A percentile compares a stretch with the other conserved stretches of the same genome.
phyloP scores from a whole-genome alignment of 2,888 invertebrate genomes.

The Agrotis puta region DNA sequence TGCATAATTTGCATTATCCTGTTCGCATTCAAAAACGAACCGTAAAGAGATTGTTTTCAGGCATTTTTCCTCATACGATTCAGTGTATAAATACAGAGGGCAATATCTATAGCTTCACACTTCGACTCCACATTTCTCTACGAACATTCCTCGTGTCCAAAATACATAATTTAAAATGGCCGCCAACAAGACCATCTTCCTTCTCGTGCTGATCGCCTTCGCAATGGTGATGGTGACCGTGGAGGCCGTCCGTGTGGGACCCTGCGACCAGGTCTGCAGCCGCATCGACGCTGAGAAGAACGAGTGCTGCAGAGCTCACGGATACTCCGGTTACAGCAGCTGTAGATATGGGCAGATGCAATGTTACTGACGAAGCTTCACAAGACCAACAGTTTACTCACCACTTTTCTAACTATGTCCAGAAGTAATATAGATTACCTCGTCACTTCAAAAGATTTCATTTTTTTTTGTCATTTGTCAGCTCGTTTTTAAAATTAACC shows the following conservation, averaged over 20 bases:
- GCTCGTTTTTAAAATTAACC: background rate
- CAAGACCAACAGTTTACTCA: background rate
- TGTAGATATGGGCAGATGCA: conserved; percentile 14
- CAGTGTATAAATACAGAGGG: conserved; percentile 10
- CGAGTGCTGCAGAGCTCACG: conserved; percentile 45
- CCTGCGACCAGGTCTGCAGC: conserved; percentile 36
- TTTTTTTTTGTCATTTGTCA: background rate
- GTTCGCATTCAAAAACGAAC: background rate
- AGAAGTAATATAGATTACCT: background rate
- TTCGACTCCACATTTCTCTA: conserved; percentile 1
- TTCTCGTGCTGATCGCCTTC: conserved; percentile 33
- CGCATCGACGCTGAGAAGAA: conserved; percentile 22
- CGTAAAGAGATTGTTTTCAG: background rate
- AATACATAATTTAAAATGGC: conserved; percentile 16
- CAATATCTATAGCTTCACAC: background rate
- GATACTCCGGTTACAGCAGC: conserved; percentile 17
- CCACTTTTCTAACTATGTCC: background rate
- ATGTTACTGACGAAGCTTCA: conserved; percentile 22
- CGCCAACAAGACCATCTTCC: conserved; percentile 36
- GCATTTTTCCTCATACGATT: conserved; percentile 1
- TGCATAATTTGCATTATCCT: conserved; percentile 2
- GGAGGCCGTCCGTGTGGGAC: conserved; percentile 27
- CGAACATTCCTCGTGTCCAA: conserved; percentile 12
- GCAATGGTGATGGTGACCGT: conserved; percentile 33
- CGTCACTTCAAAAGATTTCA: background rate